A percentile compares a stretch with the other conserved stretches of the same genome.
phyloP scores from a whole-genome alignment of 2,113 vertebrate species.

The Leptobrachium ailaonicum region DNA sequence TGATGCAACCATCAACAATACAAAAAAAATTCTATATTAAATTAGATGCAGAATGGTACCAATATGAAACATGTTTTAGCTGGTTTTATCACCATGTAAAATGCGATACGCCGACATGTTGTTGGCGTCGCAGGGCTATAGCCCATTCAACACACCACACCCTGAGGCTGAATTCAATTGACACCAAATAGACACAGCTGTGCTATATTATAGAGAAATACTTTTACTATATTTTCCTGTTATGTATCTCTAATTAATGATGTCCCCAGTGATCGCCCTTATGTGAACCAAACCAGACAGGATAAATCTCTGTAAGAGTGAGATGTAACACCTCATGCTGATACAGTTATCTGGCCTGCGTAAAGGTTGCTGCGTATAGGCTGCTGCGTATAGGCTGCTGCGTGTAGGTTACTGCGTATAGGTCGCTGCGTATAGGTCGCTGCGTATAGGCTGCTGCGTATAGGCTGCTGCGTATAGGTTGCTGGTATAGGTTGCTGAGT shows the following conservation, averaged over 20 bases:
- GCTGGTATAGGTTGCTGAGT: too few species aligned
- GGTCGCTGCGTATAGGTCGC: too few species aligned
- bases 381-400: too few species aligned
- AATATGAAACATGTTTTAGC: not conserved
- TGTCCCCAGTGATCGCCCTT: slow-evolving; percentile 31
- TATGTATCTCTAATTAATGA: slow-evolving; percentile 40
- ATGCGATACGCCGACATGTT: not conserved
- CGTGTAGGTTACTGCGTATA: too few species aligned
- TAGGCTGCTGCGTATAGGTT: too few species aligned
- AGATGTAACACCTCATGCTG: not conserved
- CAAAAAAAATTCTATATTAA: not conserved
- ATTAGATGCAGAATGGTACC: not conserved
- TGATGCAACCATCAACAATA: too few species aligned
- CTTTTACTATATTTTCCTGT: slow-evolving; percentile 33
- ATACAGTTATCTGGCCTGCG: slow-evolving; percentile 21
- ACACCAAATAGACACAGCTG: slow-evolving; percentile 38
- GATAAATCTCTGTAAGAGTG: slow-evolving; percentile 31
- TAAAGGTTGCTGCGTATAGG: too few species aligned
- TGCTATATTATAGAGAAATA: slow-evolving; percentile 25
- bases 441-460: too few species aligned
- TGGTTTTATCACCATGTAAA: not conserved
- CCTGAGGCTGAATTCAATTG: slow-evolving; percentile 25
- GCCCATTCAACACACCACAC: slow-evolving; percentile 40
- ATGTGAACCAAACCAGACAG: slow-evolving; percentile 30
- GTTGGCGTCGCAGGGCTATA: not conserved